Base-by-base conservation (phyloP, 2,888 invertebrate species). In the Lucinisca nassula region DNA sequence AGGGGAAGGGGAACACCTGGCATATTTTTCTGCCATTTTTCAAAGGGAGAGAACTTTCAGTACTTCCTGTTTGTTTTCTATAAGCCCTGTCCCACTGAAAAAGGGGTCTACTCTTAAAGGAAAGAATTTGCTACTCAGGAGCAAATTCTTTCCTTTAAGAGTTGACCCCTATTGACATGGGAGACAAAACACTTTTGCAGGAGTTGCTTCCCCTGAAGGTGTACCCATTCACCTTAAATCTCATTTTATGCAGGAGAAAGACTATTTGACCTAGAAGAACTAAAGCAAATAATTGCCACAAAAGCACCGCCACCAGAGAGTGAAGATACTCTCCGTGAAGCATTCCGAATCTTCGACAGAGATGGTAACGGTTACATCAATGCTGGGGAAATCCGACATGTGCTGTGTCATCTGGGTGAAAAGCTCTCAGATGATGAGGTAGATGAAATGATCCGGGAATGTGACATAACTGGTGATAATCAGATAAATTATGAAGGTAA, bases 401-500 rank as follows among this genome's bases (percentile, higher is more conserved):
- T 87, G 70, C 79, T 90, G 32, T 77, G 77, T 14, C 82, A 84
- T 55, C 87, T 90, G 10, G 90, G 90, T 91, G 99, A 99, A 97
- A 99, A 99, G 97, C 97, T 99, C 96, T 99, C 99, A 96, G 99
- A 99, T 97, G 99, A 99, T 97, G 99, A 99, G 97, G 99, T 99
- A 95, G 99, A 99, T 97, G 99, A 99, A 97, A 99, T 99, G 99
- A 99, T 99, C 97, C 98, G 98, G 97, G 99, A 99, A 97, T 99
- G 99, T 37, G 90, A 90, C 6, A 83, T 90, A 32, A 85, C 67
- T 30, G 90, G 87, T 0, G 87, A 85, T 49, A 90, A 90, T 74
- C 87, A 85, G 72, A 79, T 90, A 24, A 87, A 77, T 79, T 84
- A 79, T 79, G 90, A 90, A 30, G 88, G 88, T 89, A 75, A 78